Evolutionary conservation across 2,888 invertebrate genomes (phyloP).

Genomic region (Trichopria drosophilae): DNA sequence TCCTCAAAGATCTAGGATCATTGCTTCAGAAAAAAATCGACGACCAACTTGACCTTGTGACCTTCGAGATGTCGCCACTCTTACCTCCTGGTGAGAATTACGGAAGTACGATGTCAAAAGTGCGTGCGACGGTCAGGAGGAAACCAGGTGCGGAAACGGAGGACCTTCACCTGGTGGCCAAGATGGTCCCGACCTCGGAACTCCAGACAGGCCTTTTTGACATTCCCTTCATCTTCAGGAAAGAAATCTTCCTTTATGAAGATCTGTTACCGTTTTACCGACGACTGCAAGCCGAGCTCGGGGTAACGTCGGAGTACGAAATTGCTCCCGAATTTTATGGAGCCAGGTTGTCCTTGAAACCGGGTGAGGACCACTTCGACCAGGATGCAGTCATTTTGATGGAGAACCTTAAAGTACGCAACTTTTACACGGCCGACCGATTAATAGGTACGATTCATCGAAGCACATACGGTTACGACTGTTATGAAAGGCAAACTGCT

Average conservation of each 20-base stretch:
- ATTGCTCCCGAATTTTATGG: conserved; percentile 63
- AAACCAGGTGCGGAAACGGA: conserved; percentile 40
- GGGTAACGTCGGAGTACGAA: conserved; percentile 61
- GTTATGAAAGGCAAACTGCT: too few species aligned
- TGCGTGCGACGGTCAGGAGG: conserved; percentile 40
- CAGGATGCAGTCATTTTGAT: conserved; percentile 64
- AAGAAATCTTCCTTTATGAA: conserved; percentile 64
- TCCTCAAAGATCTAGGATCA: too few species aligned
- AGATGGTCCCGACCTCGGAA: conserved; percentile 63
- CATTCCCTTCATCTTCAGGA: conserved; percentile 63
- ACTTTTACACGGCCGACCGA: conserved; percentile 62
- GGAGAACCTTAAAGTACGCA: conserved; percentile 62
- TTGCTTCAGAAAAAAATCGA: too few species aligned
- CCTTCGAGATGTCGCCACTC: too few species aligned
- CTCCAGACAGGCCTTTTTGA: conserved; percentile 62
- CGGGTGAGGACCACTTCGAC: conserved; percentile 61
- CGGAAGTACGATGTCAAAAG: conserved; percentile 63
- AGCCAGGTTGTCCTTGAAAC: conserved; percentile 55
- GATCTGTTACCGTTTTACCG: conserved; percentile 60
- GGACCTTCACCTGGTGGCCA: conserved; percentile 62
- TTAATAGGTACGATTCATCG: conserved; percentile 52
- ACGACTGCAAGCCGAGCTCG: conserved; percentile 59
- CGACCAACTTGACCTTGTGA: too few species aligned
- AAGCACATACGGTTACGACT: too few species aligned
- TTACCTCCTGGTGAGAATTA: conserved; percentile 69